Conservation (phyloP, 35 echinoderm and acorn worm genomes). For the Apostichopus japonicus region DNA sequence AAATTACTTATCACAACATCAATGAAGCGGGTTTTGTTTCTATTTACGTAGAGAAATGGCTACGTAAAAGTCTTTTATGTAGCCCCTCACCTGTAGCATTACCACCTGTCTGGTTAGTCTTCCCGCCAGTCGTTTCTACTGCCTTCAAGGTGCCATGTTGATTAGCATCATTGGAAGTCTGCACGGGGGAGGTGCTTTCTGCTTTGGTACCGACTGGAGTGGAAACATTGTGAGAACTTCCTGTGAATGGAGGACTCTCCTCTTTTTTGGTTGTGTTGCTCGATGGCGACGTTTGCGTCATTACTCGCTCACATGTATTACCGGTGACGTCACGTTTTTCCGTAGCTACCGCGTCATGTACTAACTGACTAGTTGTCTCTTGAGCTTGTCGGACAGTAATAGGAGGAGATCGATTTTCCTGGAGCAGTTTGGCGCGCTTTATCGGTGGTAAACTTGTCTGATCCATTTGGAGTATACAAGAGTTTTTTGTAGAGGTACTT, state of each 20-base stretch:
- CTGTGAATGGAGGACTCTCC: neutral
- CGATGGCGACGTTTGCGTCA: neutral
- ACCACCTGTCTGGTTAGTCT: slow-evolving; percentile 1
- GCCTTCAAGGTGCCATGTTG: slow-evolving; percentile 12
- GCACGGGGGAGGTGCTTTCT: slow-evolving; percentile 14
- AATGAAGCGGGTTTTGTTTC: no score
- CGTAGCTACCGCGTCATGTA: neutral
- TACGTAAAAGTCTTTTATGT: no score
- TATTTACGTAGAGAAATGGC: no score
- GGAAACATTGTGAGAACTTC: neutral
- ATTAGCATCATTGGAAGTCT: neutral
- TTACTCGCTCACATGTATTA: neutral
- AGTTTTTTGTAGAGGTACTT: neutral
- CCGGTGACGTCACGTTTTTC: neutral
- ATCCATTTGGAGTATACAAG: neutral
- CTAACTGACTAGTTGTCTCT: neutral
- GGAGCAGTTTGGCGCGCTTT: slow-evolving; percentile 3
- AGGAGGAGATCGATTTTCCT: neutral
- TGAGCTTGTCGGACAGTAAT: neutral
- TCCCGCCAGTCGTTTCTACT: slow-evolving; percentile 39
- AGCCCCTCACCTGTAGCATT: neutral
- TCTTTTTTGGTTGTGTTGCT: neutral
- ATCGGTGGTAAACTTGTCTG: neutral
- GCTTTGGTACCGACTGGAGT: neutral
- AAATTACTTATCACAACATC: no score